phyloP scores from a whole-genome alignment of 2,797 vertebrate species.

The Characodon lateralis region DNA sequence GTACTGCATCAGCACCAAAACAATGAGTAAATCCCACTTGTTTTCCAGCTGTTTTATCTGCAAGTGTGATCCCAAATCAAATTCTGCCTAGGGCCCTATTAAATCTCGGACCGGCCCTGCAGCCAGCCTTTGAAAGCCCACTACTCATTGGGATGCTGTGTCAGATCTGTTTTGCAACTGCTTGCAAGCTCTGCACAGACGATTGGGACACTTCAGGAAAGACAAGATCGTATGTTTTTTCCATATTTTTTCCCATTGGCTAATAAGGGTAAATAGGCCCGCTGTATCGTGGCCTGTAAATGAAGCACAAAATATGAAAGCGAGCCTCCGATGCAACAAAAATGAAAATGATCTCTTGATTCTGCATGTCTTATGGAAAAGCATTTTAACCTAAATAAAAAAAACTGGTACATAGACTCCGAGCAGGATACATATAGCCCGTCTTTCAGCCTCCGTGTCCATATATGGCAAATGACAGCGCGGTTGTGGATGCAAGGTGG shows the following conservation, averaged over 20 bases:
- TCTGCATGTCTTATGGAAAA: conserved; percentile 15
- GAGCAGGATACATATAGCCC: conserved; percentile 26
- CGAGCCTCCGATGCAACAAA: not conserved
- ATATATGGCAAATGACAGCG: conserved; percentile 66
- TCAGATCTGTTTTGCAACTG: conserved; percentile 68
- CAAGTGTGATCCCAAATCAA: not conserved
- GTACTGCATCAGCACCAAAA: not conserved
- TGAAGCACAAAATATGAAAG: conserved; percentile 37
- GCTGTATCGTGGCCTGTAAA: conserved; percentile 39
- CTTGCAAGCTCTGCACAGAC: conserved; percentile 42
- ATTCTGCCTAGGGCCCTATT: not conserved
- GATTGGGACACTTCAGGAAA: conserved; percentile 20
- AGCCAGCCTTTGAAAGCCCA: not conserved
- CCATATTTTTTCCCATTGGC: conserved; percentile 12
- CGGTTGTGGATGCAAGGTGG: conserved; percentile 56
- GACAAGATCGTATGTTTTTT: conserved; percentile 17
- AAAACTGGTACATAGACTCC: conserved; percentile 13
- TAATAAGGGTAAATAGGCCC: conserved; percentile 22
- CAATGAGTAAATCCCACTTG: not conserved
- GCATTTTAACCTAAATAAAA: not conserved
- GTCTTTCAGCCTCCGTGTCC: conserved; percentile 57
- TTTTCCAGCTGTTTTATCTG: not conserved
- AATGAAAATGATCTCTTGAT: not conserved
- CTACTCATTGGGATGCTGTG: conserved; percentile 66
- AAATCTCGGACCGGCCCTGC: not conserved